phyloP scores from a whole-genome alignment of 2,888 invertebrate genomes.

The Stratiomys singularior region DNA sequence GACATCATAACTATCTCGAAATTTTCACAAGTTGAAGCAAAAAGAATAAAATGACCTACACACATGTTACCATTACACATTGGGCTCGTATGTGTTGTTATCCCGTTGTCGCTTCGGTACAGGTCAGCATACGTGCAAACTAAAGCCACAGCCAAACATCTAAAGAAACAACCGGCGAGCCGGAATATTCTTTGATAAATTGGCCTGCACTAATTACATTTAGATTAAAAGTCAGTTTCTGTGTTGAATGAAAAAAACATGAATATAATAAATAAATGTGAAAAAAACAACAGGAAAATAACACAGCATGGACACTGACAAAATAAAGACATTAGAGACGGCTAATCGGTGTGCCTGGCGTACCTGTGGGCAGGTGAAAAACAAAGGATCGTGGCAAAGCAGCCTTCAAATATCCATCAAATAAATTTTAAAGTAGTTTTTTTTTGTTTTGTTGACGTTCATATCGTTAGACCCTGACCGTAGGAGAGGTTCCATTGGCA shows the following conservation, averaged over 20 bases:
- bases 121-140: constrained; percentile 47
- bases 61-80: constrained; percentile 5
- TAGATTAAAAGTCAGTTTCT: constrained; percentile 50
- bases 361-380: not conserved
- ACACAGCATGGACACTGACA: constrained; percentile 21
- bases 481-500: not conserved
- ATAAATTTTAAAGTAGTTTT: constrained; percentile 48
- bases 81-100: not conserved
- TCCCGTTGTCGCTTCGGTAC: not conserved
- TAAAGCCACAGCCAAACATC: constrained; percentile 11
- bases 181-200: constrained; percentile 46
- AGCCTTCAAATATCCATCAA: constrained; percentile 43
- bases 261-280: not conserved
- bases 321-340: constrained; percentile 45
- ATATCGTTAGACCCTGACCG: not conserved
- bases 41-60: constrained; percentile 63
- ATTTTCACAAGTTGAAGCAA: constrained; percentile 66
- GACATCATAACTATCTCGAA: constrained; percentile 29
- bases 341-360: not conserved
- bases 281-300: not conserved
- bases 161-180: too few relatives aligned
- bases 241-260: not conserved
- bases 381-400: not conserved
- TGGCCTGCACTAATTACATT: constrained; percentile 50
- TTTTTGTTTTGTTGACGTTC: constrained; percentile 30